Conservation (phyloP, 2,113 vertebrate species). For the Otolemur garnettii region DNA sequence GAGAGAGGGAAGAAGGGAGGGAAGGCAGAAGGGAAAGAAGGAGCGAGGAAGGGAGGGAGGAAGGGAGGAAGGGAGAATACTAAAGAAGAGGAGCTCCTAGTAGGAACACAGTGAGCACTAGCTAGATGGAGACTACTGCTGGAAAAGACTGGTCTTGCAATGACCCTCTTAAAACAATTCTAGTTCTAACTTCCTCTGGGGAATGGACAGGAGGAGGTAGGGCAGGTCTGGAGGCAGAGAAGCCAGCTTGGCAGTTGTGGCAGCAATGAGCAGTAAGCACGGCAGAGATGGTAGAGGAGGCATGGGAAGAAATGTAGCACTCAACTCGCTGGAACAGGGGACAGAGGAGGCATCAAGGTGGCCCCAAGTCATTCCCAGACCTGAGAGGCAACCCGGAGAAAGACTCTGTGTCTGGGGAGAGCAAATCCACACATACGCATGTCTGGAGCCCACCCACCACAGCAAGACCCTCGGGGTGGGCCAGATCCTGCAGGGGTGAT, state of each 20-base stretch:
- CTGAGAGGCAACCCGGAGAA: not conserved
- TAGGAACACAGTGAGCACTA: not conserved
- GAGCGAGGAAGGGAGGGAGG: not conserved
- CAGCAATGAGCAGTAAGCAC: not conserved
- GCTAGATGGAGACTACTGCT: not conserved
- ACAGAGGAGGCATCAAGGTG: not conserved
- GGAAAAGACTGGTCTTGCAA: not conserved
- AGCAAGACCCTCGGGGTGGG: rapidly evolving
- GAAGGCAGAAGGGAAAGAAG: not conserved
- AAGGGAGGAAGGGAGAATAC: not conserved
- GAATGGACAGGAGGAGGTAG: not conserved
- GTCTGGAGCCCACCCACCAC: rapidly evolving
- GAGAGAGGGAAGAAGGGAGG: not conserved
- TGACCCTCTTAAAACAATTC: not conserved
- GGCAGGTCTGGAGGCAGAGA: not conserved
- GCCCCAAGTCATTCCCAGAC: not conserved
- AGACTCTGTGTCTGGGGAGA: not conserved
- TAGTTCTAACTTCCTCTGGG: not conserved
- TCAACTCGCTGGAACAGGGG: not conserved
- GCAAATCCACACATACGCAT: rapidly evolving
- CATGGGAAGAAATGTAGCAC: not conserved
- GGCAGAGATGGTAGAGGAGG: no score
- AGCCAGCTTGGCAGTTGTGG: no score
- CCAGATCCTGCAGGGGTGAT: not conserved
- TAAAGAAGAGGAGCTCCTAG: not conserved